Base-by-base conservation (phyloP, 2,797 vertebrate species). In the Spinus pinus region DNA sequence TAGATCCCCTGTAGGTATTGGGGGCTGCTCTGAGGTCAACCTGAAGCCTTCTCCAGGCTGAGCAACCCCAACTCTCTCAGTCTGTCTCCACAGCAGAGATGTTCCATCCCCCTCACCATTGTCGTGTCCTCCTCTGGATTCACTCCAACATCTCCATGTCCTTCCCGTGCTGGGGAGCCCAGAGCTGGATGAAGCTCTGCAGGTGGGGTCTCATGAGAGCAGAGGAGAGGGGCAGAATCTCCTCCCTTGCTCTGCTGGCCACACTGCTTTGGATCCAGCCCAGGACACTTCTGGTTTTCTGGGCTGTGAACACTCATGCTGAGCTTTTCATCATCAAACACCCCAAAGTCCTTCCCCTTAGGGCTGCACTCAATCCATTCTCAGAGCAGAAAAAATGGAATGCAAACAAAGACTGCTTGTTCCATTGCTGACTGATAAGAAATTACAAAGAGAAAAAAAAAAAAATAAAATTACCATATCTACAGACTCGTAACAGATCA, bases 101-200 rank as follows among this genome's bases (percentile, higher is more conserved):
- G 1, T 2, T 62, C 9, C 56, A 80, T 9, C 25, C 9, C 37
- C 23, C 18, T 62, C n/a, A 39, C 10, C 25, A 23, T 35, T 15
- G 50, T 27, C 1, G 15, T 51, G 24, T 3, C 7, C 18, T 56
- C 17, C 41, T 67, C 19, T 33, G 67, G 31, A 37, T 5, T 33
- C 0, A 1, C 12, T 72, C 18, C 35, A 61, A 0, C 17, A 42
- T 4, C 0, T 47, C 41, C 19, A 0, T 6, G 19, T 54, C 61
- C 49, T 11, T 39, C 42, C 14, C 23, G 18, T 69, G 28, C 19
- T 27, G 62, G 53, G n/a, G 27, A 6, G 7, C 14, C 10, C 49
- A 24, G 56, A 8, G 25, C 4, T 41, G 49, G 61, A 24, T 11
- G 16, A 42, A 67, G n/a, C 31, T 0, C 27, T 57, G 10, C 28